Base-by-base conservation (phyloP, 1,140 invertebrate species). In the Littorina saxatilis region DNA sequence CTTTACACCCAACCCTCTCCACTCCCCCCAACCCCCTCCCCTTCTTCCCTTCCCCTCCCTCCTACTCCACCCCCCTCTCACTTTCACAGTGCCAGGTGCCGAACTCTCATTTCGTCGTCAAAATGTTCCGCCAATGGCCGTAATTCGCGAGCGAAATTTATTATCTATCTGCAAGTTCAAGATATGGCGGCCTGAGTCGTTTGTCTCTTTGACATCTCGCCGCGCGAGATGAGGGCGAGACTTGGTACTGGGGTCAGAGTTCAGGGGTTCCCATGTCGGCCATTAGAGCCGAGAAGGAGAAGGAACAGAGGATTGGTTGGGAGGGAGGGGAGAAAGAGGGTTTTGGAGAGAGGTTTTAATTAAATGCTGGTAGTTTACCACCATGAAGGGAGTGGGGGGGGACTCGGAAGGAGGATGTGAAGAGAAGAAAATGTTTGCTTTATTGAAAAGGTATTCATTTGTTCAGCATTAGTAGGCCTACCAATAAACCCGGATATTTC, bases 101-200 rank as follows among this genome's bases (percentile, higher is more conserved):
- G 13, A 27, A 40, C 35, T 9, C 35, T 15, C 32, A 27, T 66
- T 66, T 35, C 3, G 32, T 27, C 66, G 23, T 2, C 15, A 27
- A 13, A 68, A 68, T 68, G 66, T 37, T 68, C 66, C 66, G 66
- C 32, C 35, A 32, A 68, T 37, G 66, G 37, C 35, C 66, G 29
- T 32, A 32, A 27, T 32, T 32, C 66, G 66, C 29, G 66, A 39
- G 29, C 37, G 66, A 68, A 68, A 68, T 68, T 68, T 68, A 68
- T 68, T 68, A 68, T 68, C 66, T 68, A 68, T 68, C 66, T 68
- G 66, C 66, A 68, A 68, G 66, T 68, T 68, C 66, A 68, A 68
- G 66, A 68, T 68, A 68, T 68, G 66, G 66, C 66, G 37, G 35
- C 66, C 66, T 32, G 29, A 2, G 13, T 35, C 66, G 39, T 68